phyloP scores from a whole-genome alignment of 2,888 invertebrate genomes.

The Brenthis ino region DNA sequence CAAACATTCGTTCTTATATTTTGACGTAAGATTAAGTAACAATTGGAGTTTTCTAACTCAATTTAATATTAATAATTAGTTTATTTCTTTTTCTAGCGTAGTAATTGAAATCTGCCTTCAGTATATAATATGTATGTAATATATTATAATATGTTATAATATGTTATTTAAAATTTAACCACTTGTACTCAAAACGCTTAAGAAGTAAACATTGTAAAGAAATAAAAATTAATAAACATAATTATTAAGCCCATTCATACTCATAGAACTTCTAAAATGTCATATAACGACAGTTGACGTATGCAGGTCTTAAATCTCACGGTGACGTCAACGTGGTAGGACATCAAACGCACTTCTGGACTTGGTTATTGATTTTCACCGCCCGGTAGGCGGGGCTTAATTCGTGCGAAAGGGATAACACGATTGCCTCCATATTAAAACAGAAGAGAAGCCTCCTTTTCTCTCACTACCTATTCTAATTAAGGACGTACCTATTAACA shows the following conservation, averaged over 20 bases:
- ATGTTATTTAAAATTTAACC: too few species aligned
- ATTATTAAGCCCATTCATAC: too few species aligned
- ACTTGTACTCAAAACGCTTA: too few species aligned
- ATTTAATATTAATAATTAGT: too few species aligned
- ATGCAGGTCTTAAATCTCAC: slow-evolving; percentile 50
- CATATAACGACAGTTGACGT: slow-evolving; percentile 15
- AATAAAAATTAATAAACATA: too few species aligned
- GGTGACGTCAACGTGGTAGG: slow-evolving; percentile 72
- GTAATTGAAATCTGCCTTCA: too few species aligned
- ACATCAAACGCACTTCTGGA: slow-evolving; percentile 79
- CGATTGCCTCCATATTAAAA: slow-evolving; percentile 77
- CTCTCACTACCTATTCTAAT: slow-evolving; percentile 74
- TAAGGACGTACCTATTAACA: slow-evolving; percentile 80
- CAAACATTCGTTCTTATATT: not conserved
- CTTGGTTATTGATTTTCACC: slow-evolving; percentile 81
- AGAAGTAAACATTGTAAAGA: too few species aligned
- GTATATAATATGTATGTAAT: too few species aligned
- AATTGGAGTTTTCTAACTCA: not conserved
- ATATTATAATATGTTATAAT: too few species aligned
- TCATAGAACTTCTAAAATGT: not conserved
- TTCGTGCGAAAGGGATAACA: slow-evolving; percentile 79
- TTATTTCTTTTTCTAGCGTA: too few species aligned
- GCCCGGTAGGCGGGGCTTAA: slow-evolving; percentile 77
- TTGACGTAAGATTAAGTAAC: not conserved
- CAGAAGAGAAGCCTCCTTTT: slow-evolving; percentile 75